Evolutionary conservation across 2,888 invertebrate genomes (phyloP), one percentile per base, ranked within the genome.

Genomic region (Zootermopsis nevadensis): DNA sequence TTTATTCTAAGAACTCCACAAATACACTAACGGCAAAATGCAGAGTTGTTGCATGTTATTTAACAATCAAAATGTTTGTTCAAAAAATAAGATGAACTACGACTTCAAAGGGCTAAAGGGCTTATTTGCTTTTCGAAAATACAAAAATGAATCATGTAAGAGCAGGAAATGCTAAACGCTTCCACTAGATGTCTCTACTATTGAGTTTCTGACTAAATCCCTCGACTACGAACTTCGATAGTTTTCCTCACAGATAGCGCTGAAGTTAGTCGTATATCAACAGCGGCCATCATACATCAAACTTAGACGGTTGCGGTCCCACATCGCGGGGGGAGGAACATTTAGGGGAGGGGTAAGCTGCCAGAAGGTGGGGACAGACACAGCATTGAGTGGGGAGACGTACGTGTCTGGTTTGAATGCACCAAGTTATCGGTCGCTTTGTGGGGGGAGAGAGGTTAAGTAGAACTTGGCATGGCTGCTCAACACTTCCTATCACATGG

Each of bases 201-300:
- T n/a, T n/a, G n/a, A 22, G n/a, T 0, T 74, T 74, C 33, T 30
- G 10, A 24, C 27, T 6, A 8, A 22, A n/a, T 67, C 76, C 60
- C 27, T n/a, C 27, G 24, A 33, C 60, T 31, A 79, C 66, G 74
- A 82, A 83, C 83, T 84, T 83, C 77, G 31, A 42, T 30, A 12
- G 12, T 15, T 19, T 0, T 42, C 38, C 83, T 33, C 33, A 35
- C n/a, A 8, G 72, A 77, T 77, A 53, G 80, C 80, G 82, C 69
- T 42, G 30, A 42, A 53, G 48, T 53, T 80, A 31, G 69, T 31
- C 48, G 74, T 55, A 67, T 48, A 66, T 74, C 80, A 81, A 74
- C 80, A 77, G 84, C 84, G 84, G 84, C 84, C 84, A 84, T 84
- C 83, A 84, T 83, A 83, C 82, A 83, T 83, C 84, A 84, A 82